Evolutionary conservation across 2,888 invertebrate genomes (phyloP), one percentile per base, ranked within the genome.

Genomic region (Daptonema setosum): DNA sequence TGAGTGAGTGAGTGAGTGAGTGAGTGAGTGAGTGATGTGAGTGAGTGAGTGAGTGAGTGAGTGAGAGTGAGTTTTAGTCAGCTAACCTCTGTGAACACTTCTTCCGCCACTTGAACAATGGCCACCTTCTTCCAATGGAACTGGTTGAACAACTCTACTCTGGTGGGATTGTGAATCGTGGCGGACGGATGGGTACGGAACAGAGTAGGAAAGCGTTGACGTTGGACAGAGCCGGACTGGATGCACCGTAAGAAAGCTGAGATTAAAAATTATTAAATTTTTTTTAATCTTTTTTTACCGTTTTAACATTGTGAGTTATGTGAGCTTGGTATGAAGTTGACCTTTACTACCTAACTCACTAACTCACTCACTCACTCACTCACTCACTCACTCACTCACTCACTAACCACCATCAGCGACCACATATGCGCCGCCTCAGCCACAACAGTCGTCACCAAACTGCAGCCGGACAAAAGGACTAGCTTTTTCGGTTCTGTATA

Each of bases 371-470:
- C n/a, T n/a, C n/a, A n/a, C n/a, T n/a, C n/a, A n/a, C n/a, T n/a
- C n/a, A n/a, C n/a, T n/a, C n/a, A n/a, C n/a, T n/a, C n/a, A n/a
- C n/a, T n/a, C n/a, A n/a, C n/a, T n/a, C n/a, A 45, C 14, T 14
- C n/a, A 81, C 85, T 81, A 75, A 95, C 95, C 77, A 97, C 95
- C 72, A 97, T 86, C 61, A 97, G 80, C 76, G 99, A 95, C 95
- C 95, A 99, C 87, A 95, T 93, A 76, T 90, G 91, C 57, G 95
- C 95, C 48, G 95, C 91, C 76, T 97, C 95, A 1, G 95, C 95
- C 20, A 97, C 91, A 51, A 95, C 91, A 26, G 97, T 97, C 69
- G 95, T 95, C 28, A 97, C 95, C 11, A 91, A 91, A 66, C 91
- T 91, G 74, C 97, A 99, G 55, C 97, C 97, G 0, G 74, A 87